phyloP scores from a whole-genome alignment of 1,140 invertebrate species.

The Hesperophylax magnus region DNA sequence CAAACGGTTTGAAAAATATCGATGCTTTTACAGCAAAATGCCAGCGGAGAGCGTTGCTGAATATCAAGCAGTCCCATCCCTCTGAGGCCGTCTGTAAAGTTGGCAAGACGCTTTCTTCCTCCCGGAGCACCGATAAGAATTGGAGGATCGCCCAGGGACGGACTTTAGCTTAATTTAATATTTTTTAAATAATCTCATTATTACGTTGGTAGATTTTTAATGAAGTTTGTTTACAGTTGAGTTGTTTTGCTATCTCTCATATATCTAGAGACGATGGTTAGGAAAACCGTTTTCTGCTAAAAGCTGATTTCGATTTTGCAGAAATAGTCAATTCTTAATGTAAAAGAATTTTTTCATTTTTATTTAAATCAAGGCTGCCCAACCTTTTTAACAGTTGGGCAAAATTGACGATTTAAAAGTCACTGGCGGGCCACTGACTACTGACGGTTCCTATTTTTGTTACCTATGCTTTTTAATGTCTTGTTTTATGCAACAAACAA shows the following conservation, averaged over 20 bases:
- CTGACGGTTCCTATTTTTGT: no score
- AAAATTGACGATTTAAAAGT: no score
- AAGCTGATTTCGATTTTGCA: not conserved
- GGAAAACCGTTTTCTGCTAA: not conserved
- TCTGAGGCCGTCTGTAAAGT: conserved; percentile 21
- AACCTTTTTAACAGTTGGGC: no score
- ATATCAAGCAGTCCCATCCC: not conserved
- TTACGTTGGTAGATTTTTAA: not conserved
- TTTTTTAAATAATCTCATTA: not conserved
- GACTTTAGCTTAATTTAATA: not conserved
- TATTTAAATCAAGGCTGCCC: no score
- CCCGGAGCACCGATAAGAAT: not conserved
- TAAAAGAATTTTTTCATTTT: no score
- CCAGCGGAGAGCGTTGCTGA: no score
- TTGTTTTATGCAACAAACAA: no score
- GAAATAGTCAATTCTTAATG: no score
- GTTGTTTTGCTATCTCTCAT: not conserved
- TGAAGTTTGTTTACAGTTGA: not conserved
- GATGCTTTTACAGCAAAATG: not conserved
- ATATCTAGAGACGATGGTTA: not conserved
- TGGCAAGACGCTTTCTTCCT: conserved; percentile 4
- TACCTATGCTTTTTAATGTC: no score
- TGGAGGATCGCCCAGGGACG: not conserved
- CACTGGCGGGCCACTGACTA: no score
- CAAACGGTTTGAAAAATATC: not conserved